phyloP scores from a whole-genome alignment of 2,888 invertebrate genomes.

The Flexamia atlantica region DNA sequence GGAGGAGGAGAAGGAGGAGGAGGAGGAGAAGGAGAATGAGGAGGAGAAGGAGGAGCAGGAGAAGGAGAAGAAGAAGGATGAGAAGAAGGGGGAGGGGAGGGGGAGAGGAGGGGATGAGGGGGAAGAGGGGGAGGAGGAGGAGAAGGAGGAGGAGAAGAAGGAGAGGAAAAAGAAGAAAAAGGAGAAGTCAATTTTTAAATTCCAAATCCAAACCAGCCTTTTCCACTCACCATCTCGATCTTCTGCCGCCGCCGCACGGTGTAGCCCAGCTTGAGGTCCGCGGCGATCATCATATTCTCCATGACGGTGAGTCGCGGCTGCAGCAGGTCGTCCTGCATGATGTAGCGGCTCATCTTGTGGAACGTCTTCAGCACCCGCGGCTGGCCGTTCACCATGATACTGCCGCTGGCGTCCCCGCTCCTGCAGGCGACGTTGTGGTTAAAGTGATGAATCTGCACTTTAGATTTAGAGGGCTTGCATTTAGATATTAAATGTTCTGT shows the following conservation, averaged over 20 bases:
- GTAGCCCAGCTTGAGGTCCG: conserved; percentile 91
- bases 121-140: too few relatives aligned
- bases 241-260: conserved; percentile 81
- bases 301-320: conserved; percentile 92
- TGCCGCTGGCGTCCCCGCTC: conserved; percentile 83
- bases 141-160: too few relatives aligned
- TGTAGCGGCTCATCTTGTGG: conserved; percentile 94
- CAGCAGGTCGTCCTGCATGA: conserved; percentile 95
- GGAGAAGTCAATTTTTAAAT: conserved; percentile 1
- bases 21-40: too few relatives aligned
- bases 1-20: too few relatives aligned
- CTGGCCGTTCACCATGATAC: conserved; percentile 87
- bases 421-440: conserved; percentile 74
- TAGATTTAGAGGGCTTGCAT: too few relatives aligned
- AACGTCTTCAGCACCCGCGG: conserved; percentile 87
- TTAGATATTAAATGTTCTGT: too few relatives aligned
- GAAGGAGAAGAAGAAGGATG: too few relatives aligned
- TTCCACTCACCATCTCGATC: conserved; percentile 79
- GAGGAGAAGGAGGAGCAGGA: too few relatives aligned
- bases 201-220: neutral
- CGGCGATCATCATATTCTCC: conserved; percentile 93
- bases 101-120: too few relatives aligned
- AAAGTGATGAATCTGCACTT: too few relatives aligned
- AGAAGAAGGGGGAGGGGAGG: too few relatives aligned
- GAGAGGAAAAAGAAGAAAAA: too few relatives aligned